Evolutionary conservation across 1,140 invertebrate species (phyloP).

Genomic region (Monochamus saltuarius): DNA sequence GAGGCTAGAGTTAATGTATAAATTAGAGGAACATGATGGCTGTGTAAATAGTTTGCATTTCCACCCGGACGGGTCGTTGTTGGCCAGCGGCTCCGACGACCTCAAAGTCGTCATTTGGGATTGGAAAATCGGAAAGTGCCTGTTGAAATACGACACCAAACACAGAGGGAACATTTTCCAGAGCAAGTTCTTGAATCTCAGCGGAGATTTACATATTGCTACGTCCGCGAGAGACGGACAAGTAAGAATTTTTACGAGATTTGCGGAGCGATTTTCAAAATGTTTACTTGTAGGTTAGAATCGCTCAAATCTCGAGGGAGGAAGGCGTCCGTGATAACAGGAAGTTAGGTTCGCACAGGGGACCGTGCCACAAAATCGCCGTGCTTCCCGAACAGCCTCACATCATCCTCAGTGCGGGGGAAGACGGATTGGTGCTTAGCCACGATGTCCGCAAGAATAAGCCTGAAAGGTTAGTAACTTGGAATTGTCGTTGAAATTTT

Average conservation of each 20-base stretch:
- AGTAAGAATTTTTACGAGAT: constrained; percentile 53
- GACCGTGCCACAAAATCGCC: constrained; percentile 78
- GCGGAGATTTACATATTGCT: constrained; percentile 79
- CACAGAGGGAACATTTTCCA: constrained; percentile 90
- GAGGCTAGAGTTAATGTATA: constrained; percentile 75
- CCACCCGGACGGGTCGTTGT: constrained; percentile 70
- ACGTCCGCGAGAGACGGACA: constrained; percentile 88
- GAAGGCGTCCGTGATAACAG: constrained; percentile 57
- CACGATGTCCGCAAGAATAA: constrained; percentile 76
- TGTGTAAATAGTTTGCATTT: constrained; percentile 94
- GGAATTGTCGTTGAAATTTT: no score
- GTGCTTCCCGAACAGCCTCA: constrained; percentile 73
- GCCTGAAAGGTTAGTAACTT: constrained; percentile 60
- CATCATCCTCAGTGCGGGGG: constrained; percentile 81
- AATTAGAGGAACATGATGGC: constrained; percentile 78
- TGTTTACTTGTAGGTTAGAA: constrained; percentile 49
- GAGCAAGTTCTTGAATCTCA: constrained; percentile 66
- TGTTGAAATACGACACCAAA: constrained; percentile 70
- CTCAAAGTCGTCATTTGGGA: constrained; percentile 84
- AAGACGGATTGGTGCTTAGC: constrained; percentile 80
- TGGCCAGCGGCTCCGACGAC: constrained; percentile 92
- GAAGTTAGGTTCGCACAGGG: constrained; percentile 69
- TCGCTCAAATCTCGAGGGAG: constrained; percentile 53
- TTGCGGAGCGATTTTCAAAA: not conserved
- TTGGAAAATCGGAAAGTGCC: constrained; percentile 72